A percentile compares a stretch with the other conserved stretches of the same genome.
phyloP scores from a whole-genome alignment of 2,113 vertebrate species.

The Thymallus thymallus region DNA sequence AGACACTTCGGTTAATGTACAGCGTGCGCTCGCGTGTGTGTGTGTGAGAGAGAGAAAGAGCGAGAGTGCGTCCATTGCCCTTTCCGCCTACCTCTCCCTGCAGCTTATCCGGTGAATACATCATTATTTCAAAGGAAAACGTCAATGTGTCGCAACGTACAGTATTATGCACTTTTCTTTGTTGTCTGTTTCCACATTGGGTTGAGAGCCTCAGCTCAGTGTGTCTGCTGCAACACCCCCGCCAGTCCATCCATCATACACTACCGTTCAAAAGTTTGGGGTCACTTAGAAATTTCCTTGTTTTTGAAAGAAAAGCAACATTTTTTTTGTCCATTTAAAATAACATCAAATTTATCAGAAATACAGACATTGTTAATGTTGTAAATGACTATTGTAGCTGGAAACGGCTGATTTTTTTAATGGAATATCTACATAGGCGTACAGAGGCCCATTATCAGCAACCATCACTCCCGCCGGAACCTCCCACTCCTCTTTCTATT shows the following conservation, averaged over 20 bases:
- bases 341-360: too few relatives aligned
- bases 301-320: too few relatives aligned
- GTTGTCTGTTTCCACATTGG: background rate
- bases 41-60: background rate
- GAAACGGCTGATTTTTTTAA: too few relatives aligned
- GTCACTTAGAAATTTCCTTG: too few relatives aligned
- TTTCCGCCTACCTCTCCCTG: constrained; percentile 27
- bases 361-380: too few relatives aligned
- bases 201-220: constrained; percentile 10
- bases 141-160: constrained; percentile 8
- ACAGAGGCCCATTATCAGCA: too few relatives aligned
- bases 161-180: background rate
- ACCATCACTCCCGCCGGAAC: too few relatives aligned
- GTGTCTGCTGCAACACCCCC: constrained; percentile 23
- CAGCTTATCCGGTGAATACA: constrained; percentile 34
- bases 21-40: background rate
- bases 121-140: constrained; percentile 31
- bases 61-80: constrained; percentile 16
- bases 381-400: too few relatives aligned
- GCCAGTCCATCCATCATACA: constrained; percentile 39
- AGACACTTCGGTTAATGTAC: constrained; percentile 41
- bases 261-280: too few relatives aligned
- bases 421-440: too few relatives aligned
- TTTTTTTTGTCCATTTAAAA: too few relatives aligned
- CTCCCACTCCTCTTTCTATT: too few relatives aligned